phyloP scores from a whole-genome alignment of 2,113 vertebrate species.

The Daphoenositta chrysoptera region DNA sequence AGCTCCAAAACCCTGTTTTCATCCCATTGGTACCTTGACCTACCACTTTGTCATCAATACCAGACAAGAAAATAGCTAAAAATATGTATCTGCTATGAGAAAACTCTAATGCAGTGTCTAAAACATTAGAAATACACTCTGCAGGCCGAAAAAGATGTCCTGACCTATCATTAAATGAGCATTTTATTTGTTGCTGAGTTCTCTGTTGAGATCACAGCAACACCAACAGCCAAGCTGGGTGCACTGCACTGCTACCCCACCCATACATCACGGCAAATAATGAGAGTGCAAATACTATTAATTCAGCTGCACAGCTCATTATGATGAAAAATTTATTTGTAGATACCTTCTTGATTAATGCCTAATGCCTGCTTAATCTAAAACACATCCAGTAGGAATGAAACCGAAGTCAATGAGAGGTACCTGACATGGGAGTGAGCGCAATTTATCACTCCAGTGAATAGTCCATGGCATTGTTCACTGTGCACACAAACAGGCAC shows the following conservation, averaged over 20 bases:
- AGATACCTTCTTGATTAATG: conserved; percentile 67
- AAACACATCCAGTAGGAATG: conserved; percentile 54
- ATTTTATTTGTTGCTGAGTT: background rate
- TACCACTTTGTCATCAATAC: background rate
- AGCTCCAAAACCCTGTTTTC: background rate
- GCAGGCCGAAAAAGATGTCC: background rate
- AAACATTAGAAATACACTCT: background rate
- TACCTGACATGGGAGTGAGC: conserved; percentile 36
- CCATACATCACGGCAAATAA: conserved; percentile 53
- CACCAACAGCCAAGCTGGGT: background rate
- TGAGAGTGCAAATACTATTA: conserved; percentile 46
- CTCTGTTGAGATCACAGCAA: background rate
- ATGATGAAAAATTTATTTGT: conserved; percentile 70
- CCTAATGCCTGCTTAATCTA: conserved; percentile 68
- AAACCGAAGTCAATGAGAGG: conserved; percentile 53
- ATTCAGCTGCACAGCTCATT: conserved; percentile 64
- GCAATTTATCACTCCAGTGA: conserved; percentile 55
- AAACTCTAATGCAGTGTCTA: background rate
- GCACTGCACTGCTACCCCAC: background rate
- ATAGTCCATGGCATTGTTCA: conserved; percentile 26
- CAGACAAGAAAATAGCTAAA: background rate
- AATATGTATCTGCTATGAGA: background rate
- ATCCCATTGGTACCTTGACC: background rate
- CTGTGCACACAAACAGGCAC: conserved; percentile 12
- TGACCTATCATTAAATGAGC: background rate